phyloP scores from a whole-genome alignment of 2,113 vertebrate species.

The Chaetodon auriga region DNA sequence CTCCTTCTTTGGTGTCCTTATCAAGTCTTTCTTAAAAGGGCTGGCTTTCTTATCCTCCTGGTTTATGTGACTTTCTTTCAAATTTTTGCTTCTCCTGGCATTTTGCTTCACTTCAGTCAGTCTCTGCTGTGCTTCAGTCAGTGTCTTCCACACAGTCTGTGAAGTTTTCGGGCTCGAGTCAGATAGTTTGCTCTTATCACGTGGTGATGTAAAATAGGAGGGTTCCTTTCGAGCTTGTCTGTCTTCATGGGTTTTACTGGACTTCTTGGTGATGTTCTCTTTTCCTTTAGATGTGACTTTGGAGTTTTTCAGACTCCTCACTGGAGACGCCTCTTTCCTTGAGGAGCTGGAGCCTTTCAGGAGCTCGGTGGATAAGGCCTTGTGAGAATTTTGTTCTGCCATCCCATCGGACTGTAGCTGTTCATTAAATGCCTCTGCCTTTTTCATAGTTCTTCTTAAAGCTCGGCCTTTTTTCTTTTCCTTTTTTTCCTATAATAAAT shows the following conservation, averaged over 20 bases:
- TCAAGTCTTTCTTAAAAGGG: conserved; percentile 15
- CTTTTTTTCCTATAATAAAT: conserved; percentile 60
- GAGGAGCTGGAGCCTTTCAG: conserved; percentile 41
- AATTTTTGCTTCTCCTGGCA: not conserved
- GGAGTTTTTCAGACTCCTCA: conserved; percentile 26
- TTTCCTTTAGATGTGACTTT: conserved; percentile 53
- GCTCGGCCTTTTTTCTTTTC: conserved; percentile 34
- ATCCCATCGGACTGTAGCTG: conserved; percentile 13
- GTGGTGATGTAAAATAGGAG: conserved; percentile 22
- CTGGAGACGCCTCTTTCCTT: conserved; percentile 30
- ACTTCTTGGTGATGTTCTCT: conserved; percentile 50
- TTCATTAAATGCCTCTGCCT: conserved; percentile 30
- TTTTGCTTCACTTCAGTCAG: conserved; percentile 27
- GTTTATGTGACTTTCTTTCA: conserved; percentile 22
- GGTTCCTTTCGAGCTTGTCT: conserved; percentile 3
- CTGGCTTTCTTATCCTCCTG: not conserved
- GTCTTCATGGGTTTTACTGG: not conserved
- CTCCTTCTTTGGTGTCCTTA: not conserved
- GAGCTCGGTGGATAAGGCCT: conserved; percentile 55
- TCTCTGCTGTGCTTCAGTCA: conserved; percentile 12
- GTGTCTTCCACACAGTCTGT: conserved; percentile 3
- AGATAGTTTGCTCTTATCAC: conserved; percentile 11
- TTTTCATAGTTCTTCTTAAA: conserved; percentile 50
- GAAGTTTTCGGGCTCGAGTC: conserved; percentile 11
- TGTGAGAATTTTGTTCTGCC: conserved; percentile 8